Percentiles rank a stretch among this genome's conserved stretches.
Conservation (phyloP, 1,140 invertebrate species). For the Campoletis sonorensis region DNA sequence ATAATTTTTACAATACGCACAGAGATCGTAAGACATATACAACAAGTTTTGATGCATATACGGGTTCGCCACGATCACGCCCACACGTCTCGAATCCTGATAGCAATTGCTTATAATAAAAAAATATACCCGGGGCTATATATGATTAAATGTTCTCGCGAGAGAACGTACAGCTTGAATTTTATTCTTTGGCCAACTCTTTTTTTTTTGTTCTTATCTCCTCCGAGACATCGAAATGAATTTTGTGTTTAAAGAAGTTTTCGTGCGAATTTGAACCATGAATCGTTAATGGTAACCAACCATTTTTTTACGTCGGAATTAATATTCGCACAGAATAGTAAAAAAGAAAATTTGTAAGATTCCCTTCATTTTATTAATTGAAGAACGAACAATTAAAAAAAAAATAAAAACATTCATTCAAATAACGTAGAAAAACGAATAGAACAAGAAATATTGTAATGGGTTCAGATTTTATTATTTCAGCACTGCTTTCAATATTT, state of each 20-base stretch:
- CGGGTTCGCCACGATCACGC: constrained; percentile 9
- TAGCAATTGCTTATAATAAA: constrained; percentile 12
- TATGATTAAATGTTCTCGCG: neutral
- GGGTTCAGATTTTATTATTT: too few relatives aligned
- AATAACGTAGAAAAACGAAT: too few relatives aligned
- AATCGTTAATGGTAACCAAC: too few relatives aligned
- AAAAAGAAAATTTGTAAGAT: too few relatives aligned
- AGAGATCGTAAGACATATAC: neutral
- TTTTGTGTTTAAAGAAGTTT: neutral
- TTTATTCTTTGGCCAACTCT: neutral
- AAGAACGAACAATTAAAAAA: too few relatives aligned
- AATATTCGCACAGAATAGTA: too few relatives aligned
- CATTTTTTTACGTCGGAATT: too few relatives aligned
- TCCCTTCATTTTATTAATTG: too few relatives aligned
- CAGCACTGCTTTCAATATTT: neutral
- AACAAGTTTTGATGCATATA: neutral
- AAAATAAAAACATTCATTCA: too few relatives aligned
- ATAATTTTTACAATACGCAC: neutral
- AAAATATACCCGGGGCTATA: neutral
- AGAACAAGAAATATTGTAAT: too few relatives aligned
- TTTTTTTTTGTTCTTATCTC: neutral
- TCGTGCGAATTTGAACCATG: too few relatives aligned
- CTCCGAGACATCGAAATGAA: neutral
- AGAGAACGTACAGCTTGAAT: neutral
- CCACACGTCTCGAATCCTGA: constrained; percentile 2